Evolutionary conservation across 2,888 invertebrate genomes (phyloP).

Genomic region (Bimastos eiseni): DNA sequence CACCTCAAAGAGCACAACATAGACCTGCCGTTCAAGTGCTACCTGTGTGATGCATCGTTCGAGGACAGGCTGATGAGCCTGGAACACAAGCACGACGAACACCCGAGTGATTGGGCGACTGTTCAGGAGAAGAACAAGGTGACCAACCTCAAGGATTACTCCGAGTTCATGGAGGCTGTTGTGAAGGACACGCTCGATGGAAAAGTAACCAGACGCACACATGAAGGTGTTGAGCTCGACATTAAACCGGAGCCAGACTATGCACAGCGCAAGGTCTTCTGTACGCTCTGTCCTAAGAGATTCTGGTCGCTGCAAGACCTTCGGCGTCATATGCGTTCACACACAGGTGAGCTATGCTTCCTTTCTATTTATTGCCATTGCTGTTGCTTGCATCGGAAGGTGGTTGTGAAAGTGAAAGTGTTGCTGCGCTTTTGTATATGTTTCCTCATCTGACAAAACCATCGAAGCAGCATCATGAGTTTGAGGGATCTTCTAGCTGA

Average conservation of each 20-base stretch:
- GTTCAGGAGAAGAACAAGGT: slow-evolving; percentile 67
- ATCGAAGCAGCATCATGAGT: neutral
- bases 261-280: slow-evolving; percentile 56
- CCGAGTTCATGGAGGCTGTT: slow-evolving; percentile 53
- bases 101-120: slow-evolving; percentile 78
- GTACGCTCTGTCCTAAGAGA: slow-evolving; percentile 87
- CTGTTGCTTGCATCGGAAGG: neutral
- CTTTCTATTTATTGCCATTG: neutral
- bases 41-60: slow-evolving; percentile 86
- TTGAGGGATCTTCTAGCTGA: neutral
- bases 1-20: slow-evolving; percentile 60
- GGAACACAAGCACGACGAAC: slow-evolving; percentile 75
- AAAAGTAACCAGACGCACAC: slow-evolving; percentile 44
- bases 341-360: slow-evolving; percentile 64
- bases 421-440: neutral
- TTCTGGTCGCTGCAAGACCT: slow-evolving; percentile 95
- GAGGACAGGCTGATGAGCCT: slow-evolving; percentile 78
- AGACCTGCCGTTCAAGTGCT: slow-evolving; percentile 79
- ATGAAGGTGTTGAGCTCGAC: slow-evolving; percentile 47
- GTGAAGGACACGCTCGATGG: slow-evolving; percentile 45
- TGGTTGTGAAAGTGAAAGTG: too few relatives aligned
- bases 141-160: slow-evolving; percentile 51
- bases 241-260: slow-evolving; percentile 44
- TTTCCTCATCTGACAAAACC: neutral
- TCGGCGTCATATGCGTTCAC: slow-evolving; percentile 88